Evolutionary conservation across 2,113 vertebrate species (phyloP), one percentile per base, ranked within the genome.

Genomic region (Dicentrarchus labrax): DNA sequence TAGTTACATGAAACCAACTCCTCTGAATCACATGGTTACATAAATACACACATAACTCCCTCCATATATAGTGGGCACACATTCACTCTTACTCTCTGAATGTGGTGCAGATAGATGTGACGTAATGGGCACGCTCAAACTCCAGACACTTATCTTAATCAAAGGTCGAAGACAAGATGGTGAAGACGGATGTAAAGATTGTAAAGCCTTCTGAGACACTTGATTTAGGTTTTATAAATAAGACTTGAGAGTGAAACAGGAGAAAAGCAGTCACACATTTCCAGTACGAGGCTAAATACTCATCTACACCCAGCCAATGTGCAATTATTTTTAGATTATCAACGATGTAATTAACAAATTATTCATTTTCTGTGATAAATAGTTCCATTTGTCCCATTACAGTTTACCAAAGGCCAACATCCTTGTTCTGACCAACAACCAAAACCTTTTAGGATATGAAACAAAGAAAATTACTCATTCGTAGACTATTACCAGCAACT

Each of bases 1-100:
- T 24, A 19, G 59, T 76, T 53, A 81, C 60, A 69, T 72, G 72
- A 89, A 80, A 84, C 71, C 60, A 22, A 9, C 65, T 80, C 61
- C 9, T 78, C 39, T 57, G 36, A 72, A 77, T 76, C 73, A 54
- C 68, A 67, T 53, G 39, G 61, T 76, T 75, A 79, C 86, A 86
- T 72, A 83, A 78, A 83, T 60, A 60, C 54, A 54, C 45, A 80
- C 59, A 54, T 12, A 54, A 57, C 71, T 71, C 80, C 43, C 57
- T 64, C 74, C 56, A 53, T 86, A 70, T 76, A 64, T 56, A 50
- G 78, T 54, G 59, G 15, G 36, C 45, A 53, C n/a, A 47, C 9
- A 8, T 30, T 57, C 59, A 51, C 53, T 17, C 5, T 61, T 8
- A 54, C 41, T 38, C 8, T 36, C 36, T 57, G 65, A 68, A 53